phyloP scores from a whole-genome alignment of 2,888 invertebrate genomes.

The Ecdyonurus torrentis region DNA sequence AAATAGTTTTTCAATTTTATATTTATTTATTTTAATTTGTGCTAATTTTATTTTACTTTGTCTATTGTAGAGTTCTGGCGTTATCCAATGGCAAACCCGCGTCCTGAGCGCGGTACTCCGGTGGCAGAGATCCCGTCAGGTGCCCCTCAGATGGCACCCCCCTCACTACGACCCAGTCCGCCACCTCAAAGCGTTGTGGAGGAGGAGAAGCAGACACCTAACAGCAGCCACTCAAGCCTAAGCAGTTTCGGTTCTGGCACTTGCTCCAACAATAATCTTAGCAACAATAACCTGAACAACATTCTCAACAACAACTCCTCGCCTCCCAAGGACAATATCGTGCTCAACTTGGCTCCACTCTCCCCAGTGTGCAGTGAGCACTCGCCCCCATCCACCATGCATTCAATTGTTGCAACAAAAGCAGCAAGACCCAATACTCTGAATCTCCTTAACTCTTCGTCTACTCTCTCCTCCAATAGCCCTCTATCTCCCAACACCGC shows the following conservation, averaged over 20 bases:
- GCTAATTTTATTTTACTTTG: too few relatives aligned
- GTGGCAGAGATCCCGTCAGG: background rate
- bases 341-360: slow-evolving; percentile 57
- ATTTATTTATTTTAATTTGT: too few relatives aligned
- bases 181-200: slow-evolving; percentile 9
- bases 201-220: slow-evolving; percentile 15
- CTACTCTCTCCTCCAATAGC: slow-evolving; percentile 6
- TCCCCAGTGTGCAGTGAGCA: slow-evolving; percentile 11
- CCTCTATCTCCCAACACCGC: slow-evolving; percentile 10
- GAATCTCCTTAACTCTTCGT: slow-evolving; percentile 45
- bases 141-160: background rate
- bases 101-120: slow-evolving; percentile 31
- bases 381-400: slow-evolving; percentile 11
- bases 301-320: slow-evolving; percentile 13
- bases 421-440: slow-evolving; percentile 63
- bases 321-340: slow-evolving; percentile 39
- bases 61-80: slow-evolving; percentile 24
- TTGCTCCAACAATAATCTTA: slow-evolving; percentile 22
- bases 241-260: slow-evolving; percentile 49
- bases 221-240: slow-evolving; percentile 44
- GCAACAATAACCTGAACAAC: slow-evolving; percentile 17
- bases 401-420: slow-evolving; percentile 10
- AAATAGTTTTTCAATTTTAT: too few relatives aligned
- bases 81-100: slow-evolving; percentile 60
- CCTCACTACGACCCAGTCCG: slow-evolving; percentile 17